Conservation (phyloP, 2,113 vertebrate species). For the Sciurus niger region DNA sequence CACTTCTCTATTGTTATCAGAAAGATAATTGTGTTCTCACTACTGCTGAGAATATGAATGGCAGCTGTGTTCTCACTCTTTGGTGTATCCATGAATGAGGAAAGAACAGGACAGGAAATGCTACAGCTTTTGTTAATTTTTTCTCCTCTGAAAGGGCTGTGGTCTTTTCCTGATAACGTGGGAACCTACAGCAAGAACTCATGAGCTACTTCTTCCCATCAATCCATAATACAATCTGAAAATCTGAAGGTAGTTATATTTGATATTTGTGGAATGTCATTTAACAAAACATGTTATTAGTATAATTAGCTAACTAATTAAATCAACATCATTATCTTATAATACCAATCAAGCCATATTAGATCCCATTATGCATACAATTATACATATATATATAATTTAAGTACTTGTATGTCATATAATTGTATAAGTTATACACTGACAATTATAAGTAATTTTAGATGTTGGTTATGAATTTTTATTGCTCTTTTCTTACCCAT, state of each 20-base stretch:
- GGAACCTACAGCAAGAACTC: neutral
- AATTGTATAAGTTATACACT: no score
- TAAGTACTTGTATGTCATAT: no score
- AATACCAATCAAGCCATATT: neutral
- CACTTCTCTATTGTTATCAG: neutral
- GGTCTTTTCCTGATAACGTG: neutral
- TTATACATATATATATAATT: no score
- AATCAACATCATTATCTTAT: neutral
- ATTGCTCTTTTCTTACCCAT: neutral
- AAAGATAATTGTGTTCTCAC: neutral
- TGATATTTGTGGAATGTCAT: neutral
- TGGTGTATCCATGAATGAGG: neutral
- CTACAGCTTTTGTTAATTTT: neutral
- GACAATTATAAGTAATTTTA: neutral
- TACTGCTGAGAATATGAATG: neutral
- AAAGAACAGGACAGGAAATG: neutral
- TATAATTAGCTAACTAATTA: constrained; percentile 21
- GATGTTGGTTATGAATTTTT: neutral
- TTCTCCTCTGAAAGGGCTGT: neutral
- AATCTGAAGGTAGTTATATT: neutral
- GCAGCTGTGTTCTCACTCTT: neutral
- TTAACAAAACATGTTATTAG: neutral
- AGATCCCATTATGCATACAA: no score
- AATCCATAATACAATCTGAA: neutral
- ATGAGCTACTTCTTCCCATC: neutral